These are phyloP conservation scores for Meandrusa payeni DNA, from an alignment of 2,888 invertebrate genomes.

Conservation along the genomic window DNA sequence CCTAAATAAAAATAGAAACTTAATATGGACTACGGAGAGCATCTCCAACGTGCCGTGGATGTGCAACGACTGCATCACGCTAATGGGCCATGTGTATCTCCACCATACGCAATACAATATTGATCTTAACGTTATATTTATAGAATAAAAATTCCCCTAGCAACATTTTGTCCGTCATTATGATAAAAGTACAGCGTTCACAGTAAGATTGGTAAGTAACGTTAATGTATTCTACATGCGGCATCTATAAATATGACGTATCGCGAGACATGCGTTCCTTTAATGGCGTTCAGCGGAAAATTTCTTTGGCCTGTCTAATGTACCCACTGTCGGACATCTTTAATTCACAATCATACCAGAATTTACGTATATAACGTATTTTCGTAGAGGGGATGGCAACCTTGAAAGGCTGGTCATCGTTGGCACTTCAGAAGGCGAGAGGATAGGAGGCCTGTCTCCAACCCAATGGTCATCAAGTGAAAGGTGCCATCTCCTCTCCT, in stretches of 20 bases:
- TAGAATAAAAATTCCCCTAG: conserved; percentile 16
- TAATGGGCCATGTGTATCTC: conserved; percentile 37
- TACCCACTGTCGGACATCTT: neutral
- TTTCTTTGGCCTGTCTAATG: conserved; percentile 15
- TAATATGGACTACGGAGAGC: conserved; percentile 14
- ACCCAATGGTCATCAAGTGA: too few species aligned
- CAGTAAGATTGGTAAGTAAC: conserved; percentile 50
- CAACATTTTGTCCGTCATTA: conserved; percentile 41
- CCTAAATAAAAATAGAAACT: conserved; percentile 20
- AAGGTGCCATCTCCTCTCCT: too few species aligned
- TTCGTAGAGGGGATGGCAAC: too few species aligned
- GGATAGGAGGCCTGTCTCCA: too few species aligned
- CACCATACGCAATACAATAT: conserved; percentile 17
- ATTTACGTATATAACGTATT: too few species aligned
- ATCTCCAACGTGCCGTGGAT: conserved; percentile 11
- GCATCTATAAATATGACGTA: conserved; percentile 61
- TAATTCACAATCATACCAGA: too few species aligned
- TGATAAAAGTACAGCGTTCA: conserved; percentile 49
- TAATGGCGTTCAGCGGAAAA: conserved; percentile 21
- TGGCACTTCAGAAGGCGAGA: too few species aligned
- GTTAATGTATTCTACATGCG: conserved; percentile 66
- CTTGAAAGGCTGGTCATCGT: too few species aligned
- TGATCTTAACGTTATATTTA: neutral
- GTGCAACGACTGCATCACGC: conserved; percentile 24
- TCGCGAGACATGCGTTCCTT: conserved; percentile 40